Conservation (phyloP, 2,888 invertebrate genomes). For the Nephrocerus scutellatus region DNA sequence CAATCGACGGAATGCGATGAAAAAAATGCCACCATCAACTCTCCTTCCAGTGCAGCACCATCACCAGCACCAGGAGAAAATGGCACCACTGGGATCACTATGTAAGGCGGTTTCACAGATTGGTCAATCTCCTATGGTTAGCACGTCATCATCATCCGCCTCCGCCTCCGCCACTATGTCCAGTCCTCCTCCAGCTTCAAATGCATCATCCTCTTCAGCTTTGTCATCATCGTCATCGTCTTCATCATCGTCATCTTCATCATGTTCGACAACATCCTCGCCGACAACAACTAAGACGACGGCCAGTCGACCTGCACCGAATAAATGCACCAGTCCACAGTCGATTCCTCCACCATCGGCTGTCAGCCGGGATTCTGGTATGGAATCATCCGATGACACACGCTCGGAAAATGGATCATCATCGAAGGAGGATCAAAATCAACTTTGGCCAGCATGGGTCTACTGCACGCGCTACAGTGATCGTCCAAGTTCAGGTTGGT, state of each 20-base stretch:
- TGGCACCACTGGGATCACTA: conserved; percentile 61
- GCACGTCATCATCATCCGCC: conserved; percentile 23
- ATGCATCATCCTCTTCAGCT: conserved; percentile 24
- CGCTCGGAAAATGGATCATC: conserved; percentile 46
- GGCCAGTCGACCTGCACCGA: conserved; percentile 13
- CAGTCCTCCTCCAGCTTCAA: conserved; percentile 25
- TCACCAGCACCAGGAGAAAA: conserved; percentile 27
- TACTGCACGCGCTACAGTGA: conserved; percentile 95
- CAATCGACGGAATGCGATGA: conserved; percentile 35
- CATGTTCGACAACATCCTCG: conserved; percentile 32
- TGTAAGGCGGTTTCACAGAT: conserved; percentile 65
- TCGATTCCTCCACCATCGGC: conserved; percentile 45
- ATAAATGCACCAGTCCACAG: conserved; percentile 37
- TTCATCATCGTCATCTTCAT: conserved; percentile 31
- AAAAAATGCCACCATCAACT: conserved; percentile 25
- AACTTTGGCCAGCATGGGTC: conserved; percentile 94
- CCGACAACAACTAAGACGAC: no score
- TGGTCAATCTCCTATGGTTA: conserved; percentile 51
- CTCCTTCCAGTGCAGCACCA: neutral
- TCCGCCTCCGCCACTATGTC: conserved; percentile 28
- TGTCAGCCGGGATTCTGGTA: conserved; percentile 46
- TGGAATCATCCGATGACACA: conserved; percentile 48
- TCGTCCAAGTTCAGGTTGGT: conserved; percentile 80
- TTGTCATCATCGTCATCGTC: conserved; percentile 29
- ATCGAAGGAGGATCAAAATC: conserved; percentile 45